Evolutionary conservation across 2,113 vertebrate species (phyloP), one percentile per base, ranked within the genome.

Genomic region (Myocastor coypus): DNA sequence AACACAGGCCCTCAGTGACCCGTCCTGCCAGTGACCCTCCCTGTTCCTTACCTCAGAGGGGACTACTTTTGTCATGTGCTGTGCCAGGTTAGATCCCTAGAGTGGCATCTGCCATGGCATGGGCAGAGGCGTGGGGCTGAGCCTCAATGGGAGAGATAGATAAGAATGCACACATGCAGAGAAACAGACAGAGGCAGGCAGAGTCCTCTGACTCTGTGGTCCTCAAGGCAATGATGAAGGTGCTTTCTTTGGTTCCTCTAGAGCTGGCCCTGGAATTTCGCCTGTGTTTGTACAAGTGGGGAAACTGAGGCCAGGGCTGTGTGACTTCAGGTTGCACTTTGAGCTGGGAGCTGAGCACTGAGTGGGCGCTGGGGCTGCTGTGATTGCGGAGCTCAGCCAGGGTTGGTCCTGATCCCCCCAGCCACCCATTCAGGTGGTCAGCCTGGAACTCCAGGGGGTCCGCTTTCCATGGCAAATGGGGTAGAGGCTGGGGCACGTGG

Each of bases 381-480:
- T 10, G 78, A 26, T 59, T 19, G 68, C 6, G 19, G 2, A 37
- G 40, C 3, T 28, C 5, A 0, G 1, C 14, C 24, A 46, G 14
- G 61, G 28, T 3, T 57, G 32, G n/a, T 10, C 37, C 10, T 73
- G 37, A 28, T 6, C 14, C 19, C 34, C 37, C 55, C 14, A 9
- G 17, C 28, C 30, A 9, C 10, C 0, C 4, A 0, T 30, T 3
- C 16, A 0, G 5, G 52, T 7, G 1, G 0, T 81, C 11, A 8
- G 24, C 78, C 55, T 19, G 7, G 22, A 59, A 59, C 57, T 59
- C 2, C 34, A n/a, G 4, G 50, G 80, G 30, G 17, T 12, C 11
- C 3, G 0, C 16, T 68, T 19, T 17, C 59, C 22, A n/a, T 0
- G 0, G 40, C 16, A 20, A 1, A 0, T 50, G 42, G 59, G 57